Evolutionary conservation across 2,797 vertebrate genomes (phyloP).

Genomic region (Sebastiscus albofasciatus): DNA sequence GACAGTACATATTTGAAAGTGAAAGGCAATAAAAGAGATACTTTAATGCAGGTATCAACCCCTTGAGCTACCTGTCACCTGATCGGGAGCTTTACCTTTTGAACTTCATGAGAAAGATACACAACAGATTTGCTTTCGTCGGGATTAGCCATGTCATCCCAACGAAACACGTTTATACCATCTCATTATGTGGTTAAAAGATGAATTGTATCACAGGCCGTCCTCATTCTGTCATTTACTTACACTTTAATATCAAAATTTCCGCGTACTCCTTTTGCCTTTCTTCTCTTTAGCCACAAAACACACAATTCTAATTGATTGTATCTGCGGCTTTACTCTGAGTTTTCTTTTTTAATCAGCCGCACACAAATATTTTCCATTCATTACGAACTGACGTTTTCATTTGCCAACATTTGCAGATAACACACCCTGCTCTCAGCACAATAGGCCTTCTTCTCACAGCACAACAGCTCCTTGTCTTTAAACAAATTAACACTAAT

Average conservation of each 20-base stretch:
- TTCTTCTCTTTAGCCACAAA: constrained; percentile 21
- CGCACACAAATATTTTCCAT: constrained; percentile 43
- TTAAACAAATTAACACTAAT: constrained; percentile 75
- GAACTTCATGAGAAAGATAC: constrained; percentile 72
- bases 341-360: constrained; percentile 16
- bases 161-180: constrained; percentile 50
- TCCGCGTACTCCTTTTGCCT: constrained; percentile 23
- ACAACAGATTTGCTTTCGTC: constrained; percentile 61
- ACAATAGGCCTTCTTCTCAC: constrained; percentile 67
- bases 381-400: constrained; percentile 58
- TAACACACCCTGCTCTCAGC: constrained; percentile 52
- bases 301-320: constrained; percentile 33
- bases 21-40: constrained; percentile 36
- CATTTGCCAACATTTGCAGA: constrained; percentile 61
- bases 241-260: constrained; percentile 41
- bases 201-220: constrained; percentile 54
- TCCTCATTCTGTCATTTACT: constrained; percentile 31
- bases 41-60: constrained; percentile 34
- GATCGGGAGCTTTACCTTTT: constrained; percentile 57
- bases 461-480: constrained; percentile 74
- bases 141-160: constrained; percentile 56
- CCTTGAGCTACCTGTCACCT: constrained; percentile 36
- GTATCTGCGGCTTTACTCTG: constrained; percentile 16
- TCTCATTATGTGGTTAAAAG: constrained; percentile 70
- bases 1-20: constrained; percentile 43